phyloP scores from a whole-genome alignment of 2,888 invertebrate genomes.

The Drosophila rubida region DNA sequence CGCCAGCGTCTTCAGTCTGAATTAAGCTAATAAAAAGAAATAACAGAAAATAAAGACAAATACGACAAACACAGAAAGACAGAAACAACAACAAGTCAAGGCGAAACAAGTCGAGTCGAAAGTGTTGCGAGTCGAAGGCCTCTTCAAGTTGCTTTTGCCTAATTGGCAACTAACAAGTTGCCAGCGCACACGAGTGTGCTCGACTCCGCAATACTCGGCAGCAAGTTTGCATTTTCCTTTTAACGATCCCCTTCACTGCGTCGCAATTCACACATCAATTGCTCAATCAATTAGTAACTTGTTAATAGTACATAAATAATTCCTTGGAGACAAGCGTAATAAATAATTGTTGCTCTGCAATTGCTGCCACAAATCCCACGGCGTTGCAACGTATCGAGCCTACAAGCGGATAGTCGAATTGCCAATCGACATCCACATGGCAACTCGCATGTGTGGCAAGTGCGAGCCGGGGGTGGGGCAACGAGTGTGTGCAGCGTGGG shows the following conservation, averaged over 20 bases:
- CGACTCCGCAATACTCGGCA: background rate
- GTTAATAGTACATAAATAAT: too few relatives aligned
- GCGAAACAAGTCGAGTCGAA: conserved; percentile 19
- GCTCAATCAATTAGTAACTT: too few relatives aligned
- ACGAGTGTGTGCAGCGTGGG: background rate
- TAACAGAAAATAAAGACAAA: background rate
- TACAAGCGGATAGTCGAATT: too few relatives aligned
- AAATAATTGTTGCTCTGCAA: too few relatives aligned
- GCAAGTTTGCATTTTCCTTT: too few relatives aligned
- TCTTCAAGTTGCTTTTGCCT: conserved; percentile 35
- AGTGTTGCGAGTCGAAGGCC: conserved; percentile 19
- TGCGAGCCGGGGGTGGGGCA: background rate
- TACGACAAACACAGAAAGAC: background rate
- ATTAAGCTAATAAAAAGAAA: conserved; percentile 1
- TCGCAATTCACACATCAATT: too few relatives aligned
- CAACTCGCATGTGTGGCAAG: background rate
- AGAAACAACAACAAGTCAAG: conserved; percentile 2
- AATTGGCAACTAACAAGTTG: conserved; percentile 30
- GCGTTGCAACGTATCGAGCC: too few relatives aligned
- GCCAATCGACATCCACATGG: background rate
- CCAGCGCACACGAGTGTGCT: background rate
- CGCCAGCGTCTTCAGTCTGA: background rate
- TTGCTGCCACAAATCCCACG: too few relatives aligned
- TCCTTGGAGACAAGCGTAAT: too few relatives aligned
- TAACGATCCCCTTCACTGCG: too few relatives aligned